Conservation (phyloP, 2,888 invertebrate genomes). For the Eristalis tenax region DNA sequence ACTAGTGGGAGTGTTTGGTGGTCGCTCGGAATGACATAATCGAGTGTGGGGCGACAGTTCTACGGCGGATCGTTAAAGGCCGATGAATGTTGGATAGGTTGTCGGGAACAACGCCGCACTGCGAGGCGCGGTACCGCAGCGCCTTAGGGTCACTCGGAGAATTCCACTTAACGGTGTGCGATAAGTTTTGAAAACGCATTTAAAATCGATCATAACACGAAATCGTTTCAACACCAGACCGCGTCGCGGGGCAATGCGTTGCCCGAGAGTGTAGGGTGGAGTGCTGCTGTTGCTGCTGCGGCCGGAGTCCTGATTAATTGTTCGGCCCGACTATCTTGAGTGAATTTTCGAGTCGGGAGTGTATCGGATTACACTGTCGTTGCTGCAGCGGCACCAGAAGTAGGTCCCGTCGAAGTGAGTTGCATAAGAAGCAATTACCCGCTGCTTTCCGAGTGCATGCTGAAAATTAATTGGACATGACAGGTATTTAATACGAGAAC, state of each 20-base stretch:
- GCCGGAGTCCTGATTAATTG: constrained; percentile 67
- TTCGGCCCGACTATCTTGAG: constrained; percentile 12
- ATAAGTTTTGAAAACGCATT: constrained; percentile 55
- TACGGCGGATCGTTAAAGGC: background rate
- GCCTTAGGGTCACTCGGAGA: constrained; percentile 61
- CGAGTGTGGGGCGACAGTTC: background rate
- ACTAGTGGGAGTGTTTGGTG: background rate
- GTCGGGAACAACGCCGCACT: background rate
- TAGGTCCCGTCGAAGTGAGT: background rate
- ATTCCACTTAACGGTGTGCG: constrained; percentile 35
- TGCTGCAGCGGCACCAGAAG: background rate
- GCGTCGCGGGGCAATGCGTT: background rate
- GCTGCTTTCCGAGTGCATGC: constrained; percentile 22
- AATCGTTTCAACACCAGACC: constrained; percentile 55
- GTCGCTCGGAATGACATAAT: background rate
- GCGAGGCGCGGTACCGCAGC: constrained; percentile 54
- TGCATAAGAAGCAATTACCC: constrained; percentile 1
- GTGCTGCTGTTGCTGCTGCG: constrained; percentile 1
- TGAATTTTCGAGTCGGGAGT: background rate
- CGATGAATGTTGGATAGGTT: background rate
- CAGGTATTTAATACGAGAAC: constrained; percentile 36
- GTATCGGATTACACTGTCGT: background rate
- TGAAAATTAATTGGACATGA: constrained; percentile 57
- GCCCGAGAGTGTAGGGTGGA: background rate
- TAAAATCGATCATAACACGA: constrained; percentile 68